phyloP scores from a whole-genome alignment of 2,888 invertebrate genomes.

The Trichogramma dendrolimi region DNA sequence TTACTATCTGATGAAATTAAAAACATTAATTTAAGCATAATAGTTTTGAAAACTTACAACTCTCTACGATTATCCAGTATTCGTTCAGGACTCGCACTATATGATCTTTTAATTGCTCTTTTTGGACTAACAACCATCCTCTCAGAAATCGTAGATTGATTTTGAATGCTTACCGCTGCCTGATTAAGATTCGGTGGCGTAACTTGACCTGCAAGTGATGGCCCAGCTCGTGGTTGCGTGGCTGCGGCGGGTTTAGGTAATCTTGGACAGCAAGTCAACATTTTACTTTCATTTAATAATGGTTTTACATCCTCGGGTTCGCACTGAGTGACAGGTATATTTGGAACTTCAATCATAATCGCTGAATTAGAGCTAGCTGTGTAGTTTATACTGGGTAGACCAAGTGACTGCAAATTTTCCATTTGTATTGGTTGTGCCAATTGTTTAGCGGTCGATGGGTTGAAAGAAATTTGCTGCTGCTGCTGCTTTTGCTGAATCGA shows the following conservation, averaged over 20 bases:
- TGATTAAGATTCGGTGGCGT: constrained; percentile 32
- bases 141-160: constrained; percentile 28
- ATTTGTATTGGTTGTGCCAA: too few relatives aligned
- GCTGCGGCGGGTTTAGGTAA: too few relatives aligned
- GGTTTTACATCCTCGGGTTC: constrained; percentile 46
- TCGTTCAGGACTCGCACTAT: constrained; percentile 41
- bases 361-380: too few relatives aligned
- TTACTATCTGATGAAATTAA: background rate
- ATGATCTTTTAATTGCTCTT: constrained; percentile 49
- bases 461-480: constrained; percentile 19
- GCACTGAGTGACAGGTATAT: constrained; percentile 35
- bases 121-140: constrained; percentile 41
- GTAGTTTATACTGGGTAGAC: too few relatives aligned
- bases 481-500: constrained; percentile 32
- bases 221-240: too few relatives aligned
- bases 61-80: too few relatives aligned
- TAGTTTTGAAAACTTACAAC: background rate
- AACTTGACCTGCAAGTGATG: constrained; percentile 43
- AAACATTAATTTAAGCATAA: background rate
- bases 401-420: too few relatives aligned
- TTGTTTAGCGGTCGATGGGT: too few relatives aligned
- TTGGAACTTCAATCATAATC: too few relatives aligned
- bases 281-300: too few relatives aligned
- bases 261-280: too few relatives aligned
- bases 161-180: too few relatives aligned